Evolutionary conservation across 1,140 invertebrate species (phyloP), one percentile per base, ranked within the genome.

Genomic region (Plectus sambesii): DNA sequence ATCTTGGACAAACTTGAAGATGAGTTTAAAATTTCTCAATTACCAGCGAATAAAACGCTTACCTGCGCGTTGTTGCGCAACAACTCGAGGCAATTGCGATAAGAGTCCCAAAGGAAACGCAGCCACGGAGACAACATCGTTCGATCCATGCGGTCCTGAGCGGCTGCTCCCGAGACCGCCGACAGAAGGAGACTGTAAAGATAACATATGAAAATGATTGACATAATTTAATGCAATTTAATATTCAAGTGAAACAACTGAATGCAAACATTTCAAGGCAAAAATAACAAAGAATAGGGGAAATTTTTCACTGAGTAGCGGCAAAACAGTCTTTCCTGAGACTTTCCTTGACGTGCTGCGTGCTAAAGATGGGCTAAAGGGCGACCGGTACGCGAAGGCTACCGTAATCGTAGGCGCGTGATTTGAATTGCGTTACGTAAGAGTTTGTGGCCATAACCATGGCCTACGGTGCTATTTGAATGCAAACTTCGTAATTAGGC

Each of bases 81-180:
- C 51, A 99, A 74, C 69, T 99, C 94, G 56, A 99, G 73, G 71
- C 93, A 98, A 68, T 99, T 93, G 55, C 93, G 87, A 68, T 98
- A 99, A 0, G 92, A 96, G 71, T 99, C 94, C 94, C 94, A 99
- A 1, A 99, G 75, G 69, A 99, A 99, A 74, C 97, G 97, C 0
- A 98, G 89, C 94, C 93, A 98, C 52, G 92, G 92, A 55, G 88
- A 85, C 24, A 97, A 71, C 64, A 94, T 90, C 12, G 89, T 94
- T 47, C 94, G 80, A 68, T 98, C 93, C 51, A 73, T 92, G 22
- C 90, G 78, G 69, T 98, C 93, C 74, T 98, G 92, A 0, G 87
- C 86, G 73, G 92, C 90, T 72, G 98, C 93, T 17, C 88, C 90
- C 61, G 87, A 96, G 0, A 98, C 92, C 43, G 88, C 89, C 66